phyloP scores from a whole-genome alignment of 2,113 vertebrate genomes.

The Numenius arquata region DNA sequence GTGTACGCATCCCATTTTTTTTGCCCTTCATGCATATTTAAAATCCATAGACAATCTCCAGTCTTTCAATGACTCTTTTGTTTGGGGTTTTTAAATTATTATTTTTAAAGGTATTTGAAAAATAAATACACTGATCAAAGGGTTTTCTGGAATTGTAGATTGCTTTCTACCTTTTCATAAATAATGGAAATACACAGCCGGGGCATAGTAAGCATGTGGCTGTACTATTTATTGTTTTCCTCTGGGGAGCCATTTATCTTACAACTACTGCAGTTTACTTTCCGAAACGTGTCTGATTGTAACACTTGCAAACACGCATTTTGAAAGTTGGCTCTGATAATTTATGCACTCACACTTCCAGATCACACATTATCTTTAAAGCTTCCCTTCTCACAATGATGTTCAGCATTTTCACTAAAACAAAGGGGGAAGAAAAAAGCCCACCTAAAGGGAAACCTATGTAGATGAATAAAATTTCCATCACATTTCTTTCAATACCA shows the following conservation, averaged over 20 bases:
- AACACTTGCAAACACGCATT: conserved; percentile 5
- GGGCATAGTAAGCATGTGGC: neutral
- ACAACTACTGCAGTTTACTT: conserved; percentile 9
- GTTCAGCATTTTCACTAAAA: neutral
- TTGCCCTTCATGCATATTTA: neutral
- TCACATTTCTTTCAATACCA: neutral
- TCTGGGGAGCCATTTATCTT: conserved; percentile 34
- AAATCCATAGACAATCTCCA: neutral
- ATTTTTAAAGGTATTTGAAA: neutral
- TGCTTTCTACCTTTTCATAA: neutral
- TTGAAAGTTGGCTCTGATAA: neutral
- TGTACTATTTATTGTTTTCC: conserved; percentile 33
- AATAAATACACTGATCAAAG: neutral
- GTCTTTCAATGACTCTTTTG: neutral
- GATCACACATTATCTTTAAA: neutral
- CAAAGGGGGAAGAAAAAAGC: neutral
- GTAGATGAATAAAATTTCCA: neutral
- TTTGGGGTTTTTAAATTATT: neutral
- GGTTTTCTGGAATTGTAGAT: neutral
- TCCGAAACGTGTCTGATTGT: neutral
- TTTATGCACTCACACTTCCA: neutral
- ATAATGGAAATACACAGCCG: neutral
- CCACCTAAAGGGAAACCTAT: neutral
- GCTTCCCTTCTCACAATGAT: neutral
- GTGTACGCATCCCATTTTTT: neutral